phyloP scores from a whole-genome alignment of 2,888 invertebrate genomes.

The Drosophila incognita region DNA sequence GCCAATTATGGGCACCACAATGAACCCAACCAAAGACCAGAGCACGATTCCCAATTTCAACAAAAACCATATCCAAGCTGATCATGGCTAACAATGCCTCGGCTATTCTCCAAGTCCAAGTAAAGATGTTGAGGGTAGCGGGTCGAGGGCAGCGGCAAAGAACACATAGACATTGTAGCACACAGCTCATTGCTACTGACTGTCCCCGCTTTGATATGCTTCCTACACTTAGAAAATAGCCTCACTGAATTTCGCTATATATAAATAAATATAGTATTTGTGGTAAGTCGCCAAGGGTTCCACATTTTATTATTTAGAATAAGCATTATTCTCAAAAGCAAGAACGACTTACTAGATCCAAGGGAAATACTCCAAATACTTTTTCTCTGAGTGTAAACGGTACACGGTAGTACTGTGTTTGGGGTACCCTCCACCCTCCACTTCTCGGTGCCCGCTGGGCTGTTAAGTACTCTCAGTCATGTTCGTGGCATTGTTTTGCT shows the following conservation, averaged over 20 bases:
- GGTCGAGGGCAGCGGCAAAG: constrained; percentile 5
- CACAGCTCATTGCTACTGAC: neutral
- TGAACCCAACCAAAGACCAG: constrained; percentile 8
- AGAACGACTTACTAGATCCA: neutral
- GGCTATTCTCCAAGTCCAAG: constrained; percentile 17
- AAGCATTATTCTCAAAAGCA: neutral
- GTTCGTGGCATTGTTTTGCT: constrained; percentile 57
- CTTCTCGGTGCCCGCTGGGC: constrained; percentile 54
- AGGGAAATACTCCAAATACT: neutral
- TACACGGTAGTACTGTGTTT: neutral
- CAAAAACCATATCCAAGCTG: constrained; percentile 25
- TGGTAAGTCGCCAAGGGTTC: neutral
- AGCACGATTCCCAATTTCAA: neutral
- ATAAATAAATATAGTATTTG: neutral
- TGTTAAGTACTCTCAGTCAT: constrained; percentile 72
- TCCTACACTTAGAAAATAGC: neutral
- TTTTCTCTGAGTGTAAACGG: neutral
- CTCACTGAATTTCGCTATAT: neutral
- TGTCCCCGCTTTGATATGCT: constrained; percentile 6
- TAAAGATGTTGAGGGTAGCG: constrained; percentile 31
- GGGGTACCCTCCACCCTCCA: constrained; percentile 6
- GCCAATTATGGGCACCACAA: constrained; percentile 63
- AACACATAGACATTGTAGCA: neutral
- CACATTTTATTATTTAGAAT: neutral
- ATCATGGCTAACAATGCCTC: constrained; percentile 37